Base-by-base conservation (phyloP, 2,113 vertebrate genomes). In the Pithys albifrons region DNA sequence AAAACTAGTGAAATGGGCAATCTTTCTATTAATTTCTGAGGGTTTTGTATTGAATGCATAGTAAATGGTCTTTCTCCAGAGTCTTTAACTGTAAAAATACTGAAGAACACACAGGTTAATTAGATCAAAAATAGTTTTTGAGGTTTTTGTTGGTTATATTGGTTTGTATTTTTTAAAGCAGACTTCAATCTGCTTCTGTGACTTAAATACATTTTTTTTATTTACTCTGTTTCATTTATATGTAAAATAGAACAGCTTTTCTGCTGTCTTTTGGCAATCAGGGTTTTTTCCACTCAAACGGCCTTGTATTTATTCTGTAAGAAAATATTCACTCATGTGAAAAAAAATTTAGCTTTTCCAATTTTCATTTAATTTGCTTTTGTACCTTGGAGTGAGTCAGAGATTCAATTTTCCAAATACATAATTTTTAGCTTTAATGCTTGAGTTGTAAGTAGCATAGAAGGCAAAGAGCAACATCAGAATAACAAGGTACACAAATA, bases 321-420 rank as follows among this genome's bases (percentile, higher is more conserved):
- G 90, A 97, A 97, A 93, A 82, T 97, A 93, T 83, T 96, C 96
- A 96, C 59, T 97, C 95, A 92, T 93, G 93, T 97, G 91, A 97
- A 97, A 96, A 97, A 97, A 91, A 74, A 37, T 81, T 83, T 93
- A 94, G 49, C 92, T 97, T 65, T 97, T 96, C 73, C 94, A 97
- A 96, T 97, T 97, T 97, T 97, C 92, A 89, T 96, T 97, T 96
- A 97, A 97, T 97, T 98, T 97, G 39, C 66, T 95, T 91, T 94
- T 86, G 74, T 96, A 85, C 95, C 79, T 96, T 97, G 66, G 55
- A 97, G 71, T 87, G 93, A 92, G 66, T 96, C 77, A 95, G 51
- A 86, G 87, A 94, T 94, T 79, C 93, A 95, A 33, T 96, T 97
- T 87, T 97, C 51, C 74, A 96, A 96, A 97, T 95, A 72, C 77